Percentiles rank a stretch among this genome's conserved stretches.
Evolutionary conservation across 2,113 vertebrate genomes (phyloP).

Genomic region (Ardeotis arabs): DNA sequence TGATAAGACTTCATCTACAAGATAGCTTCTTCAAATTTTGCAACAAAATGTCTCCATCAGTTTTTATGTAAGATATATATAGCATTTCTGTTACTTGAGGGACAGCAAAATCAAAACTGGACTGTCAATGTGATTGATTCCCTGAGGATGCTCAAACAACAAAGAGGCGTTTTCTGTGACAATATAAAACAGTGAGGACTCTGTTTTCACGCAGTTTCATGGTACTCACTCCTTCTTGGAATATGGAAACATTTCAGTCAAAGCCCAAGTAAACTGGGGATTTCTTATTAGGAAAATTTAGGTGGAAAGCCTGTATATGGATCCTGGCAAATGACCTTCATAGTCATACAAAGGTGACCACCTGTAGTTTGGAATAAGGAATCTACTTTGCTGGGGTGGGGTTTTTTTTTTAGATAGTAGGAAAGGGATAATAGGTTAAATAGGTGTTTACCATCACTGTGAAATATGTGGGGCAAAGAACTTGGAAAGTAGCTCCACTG

Average conservation of each 20-base stretch:
- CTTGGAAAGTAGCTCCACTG: not conserved
- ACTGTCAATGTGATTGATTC: not conserved
- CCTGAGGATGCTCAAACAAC: slow-evolving; percentile 25
- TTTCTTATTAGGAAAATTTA: not conserved
- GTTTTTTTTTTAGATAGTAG: not conserved
- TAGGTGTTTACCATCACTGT: not conserved
- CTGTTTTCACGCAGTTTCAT: slow-evolving; percentile 56
- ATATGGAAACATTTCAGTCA: slow-evolving; percentile 3
- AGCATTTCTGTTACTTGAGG: slow-evolving; percentile 50
- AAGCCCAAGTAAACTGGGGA: not conserved
- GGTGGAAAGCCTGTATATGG: not conserved
- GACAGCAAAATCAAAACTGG: slow-evolving; percentile 62
- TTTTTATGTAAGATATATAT: slow-evolving; percentile 16
- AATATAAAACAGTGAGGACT: slow-evolving; percentile 36
- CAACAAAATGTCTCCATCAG: not conserved
- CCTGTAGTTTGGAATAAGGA: not conserved
- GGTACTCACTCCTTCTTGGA: not conserved
- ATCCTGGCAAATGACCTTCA: not conserved
- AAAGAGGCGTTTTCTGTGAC: slow-evolving; percentile 58
- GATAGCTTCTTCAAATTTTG: slow-evolving; percentile 43
- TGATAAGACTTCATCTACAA: not conserved
- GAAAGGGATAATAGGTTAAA: not conserved
- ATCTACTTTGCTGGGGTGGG: not conserved
- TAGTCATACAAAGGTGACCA: not conserved
- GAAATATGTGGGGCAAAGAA: not conserved